A percentile compares a stretch with the other conserved stretches of the same genome.
phyloP scores from a whole-genome alignment of 2,888 invertebrate genomes.

The Vesta saturnalis region DNA sequence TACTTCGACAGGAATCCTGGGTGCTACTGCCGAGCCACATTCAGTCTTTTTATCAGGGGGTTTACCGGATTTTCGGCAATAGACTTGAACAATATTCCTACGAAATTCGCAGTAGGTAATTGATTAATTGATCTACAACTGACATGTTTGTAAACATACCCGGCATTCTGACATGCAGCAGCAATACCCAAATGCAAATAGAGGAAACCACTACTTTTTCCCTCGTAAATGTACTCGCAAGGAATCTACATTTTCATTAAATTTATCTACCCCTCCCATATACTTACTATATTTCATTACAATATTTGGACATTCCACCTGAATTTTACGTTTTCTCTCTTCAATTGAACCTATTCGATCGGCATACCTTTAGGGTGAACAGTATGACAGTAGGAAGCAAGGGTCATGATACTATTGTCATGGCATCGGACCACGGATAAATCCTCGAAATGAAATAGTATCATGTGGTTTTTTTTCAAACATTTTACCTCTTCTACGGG shows the following conservation, averaged over 20 bases:
- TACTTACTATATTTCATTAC: no score
- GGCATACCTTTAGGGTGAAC: neutral
- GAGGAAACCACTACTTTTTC: constrained; percentile 14
- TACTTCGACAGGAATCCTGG: no score
- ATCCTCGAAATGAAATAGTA: neutral
- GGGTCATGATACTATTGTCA: constrained; percentile 6
- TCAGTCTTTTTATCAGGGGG: neutral
- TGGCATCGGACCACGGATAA: neutral
- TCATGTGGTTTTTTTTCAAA: constrained; percentile 3
- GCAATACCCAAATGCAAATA: constrained; percentile 19
- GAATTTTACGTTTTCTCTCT: constrained; percentile 8
- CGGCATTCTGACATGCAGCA: constrained; percentile 17
- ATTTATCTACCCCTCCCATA: no score
- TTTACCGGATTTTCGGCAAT: neutral
- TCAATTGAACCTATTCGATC: constrained; percentile 4
- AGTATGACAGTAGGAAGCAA: constrained; percentile 2
- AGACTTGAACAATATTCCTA: constrained; percentile 7
- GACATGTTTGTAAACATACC: neutral
- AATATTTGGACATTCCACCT: constrained; percentile 14
- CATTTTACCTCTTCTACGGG: neutral
- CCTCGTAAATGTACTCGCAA: constrained; percentile 1
- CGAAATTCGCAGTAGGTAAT: constrained; percentile 15
- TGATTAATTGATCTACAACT: no score
- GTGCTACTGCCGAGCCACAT: no score
- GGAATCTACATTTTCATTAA: constrained; percentile 12